These are phyloP conservation scores for Mylabris phalerata DNA, from an alignment of 1,140 invertebrate species.

Conservation along the genomic window DNA sequence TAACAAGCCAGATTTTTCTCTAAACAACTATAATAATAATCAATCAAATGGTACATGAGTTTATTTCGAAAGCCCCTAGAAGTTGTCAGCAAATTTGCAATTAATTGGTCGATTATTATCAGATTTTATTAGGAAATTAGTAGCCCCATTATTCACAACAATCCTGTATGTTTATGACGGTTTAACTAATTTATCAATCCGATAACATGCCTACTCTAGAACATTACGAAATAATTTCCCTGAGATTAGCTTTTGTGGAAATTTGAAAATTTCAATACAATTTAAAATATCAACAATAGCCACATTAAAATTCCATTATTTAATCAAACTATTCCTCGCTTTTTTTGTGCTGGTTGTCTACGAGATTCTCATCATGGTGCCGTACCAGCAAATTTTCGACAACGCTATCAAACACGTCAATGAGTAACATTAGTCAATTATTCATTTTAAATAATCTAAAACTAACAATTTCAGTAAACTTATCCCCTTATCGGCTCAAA, in stretches of 20 bases:
- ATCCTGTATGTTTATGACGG: constrained; percentile 28
- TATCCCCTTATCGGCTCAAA: constrained; percentile 65
- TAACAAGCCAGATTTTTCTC: constrained; percentile 19
- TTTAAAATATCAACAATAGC: constrained; percentile 13
- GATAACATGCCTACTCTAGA: constrained; percentile 3
- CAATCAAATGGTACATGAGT: constrained; percentile 23
- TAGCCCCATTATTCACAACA: constrained; percentile 43
- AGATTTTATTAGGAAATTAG: constrained; percentile 43
- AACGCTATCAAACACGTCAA: background rate
- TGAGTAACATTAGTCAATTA: background rate
- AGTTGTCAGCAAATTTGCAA: constrained; percentile 41
- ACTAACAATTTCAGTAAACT: constrained; percentile 22
- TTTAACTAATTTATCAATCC: constrained; percentile 17
- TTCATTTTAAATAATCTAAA: background rate
- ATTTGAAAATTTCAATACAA: constrained; percentile 13
- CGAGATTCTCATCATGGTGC: constrained; percentile 58
- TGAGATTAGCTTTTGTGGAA: constrained; percentile 8
- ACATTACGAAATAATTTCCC: constrained; percentile 13
- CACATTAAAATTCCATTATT: constrained; percentile 75
- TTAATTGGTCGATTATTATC: constrained; percentile 30
- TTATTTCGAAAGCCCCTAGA: constrained; percentile 33
- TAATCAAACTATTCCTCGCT: constrained; percentile 80
- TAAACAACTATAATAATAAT: constrained; percentile 26
- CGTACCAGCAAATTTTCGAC: constrained; percentile 30
- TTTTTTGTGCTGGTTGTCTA: constrained; percentile 67